Evolutionary conservation across 2,113 vertebrate genomes (phyloP).

Genomic region (Odontophorus gujanensis): DNA sequence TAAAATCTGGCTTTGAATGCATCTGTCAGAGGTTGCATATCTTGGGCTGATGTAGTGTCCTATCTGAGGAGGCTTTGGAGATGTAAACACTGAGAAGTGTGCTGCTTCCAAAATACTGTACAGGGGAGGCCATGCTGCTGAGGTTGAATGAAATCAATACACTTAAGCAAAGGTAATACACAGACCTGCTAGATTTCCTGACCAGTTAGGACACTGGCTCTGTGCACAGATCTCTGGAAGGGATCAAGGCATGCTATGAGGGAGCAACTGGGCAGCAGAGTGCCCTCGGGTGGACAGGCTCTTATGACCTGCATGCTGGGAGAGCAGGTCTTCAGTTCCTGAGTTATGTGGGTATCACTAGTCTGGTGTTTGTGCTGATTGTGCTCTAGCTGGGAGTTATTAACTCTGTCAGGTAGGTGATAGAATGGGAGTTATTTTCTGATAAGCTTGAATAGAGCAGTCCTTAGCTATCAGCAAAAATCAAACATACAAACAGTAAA

Average conservation of each 20-base stretch:
- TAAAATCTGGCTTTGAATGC: not conserved
- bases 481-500: not conserved
- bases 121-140: fast-evolving
- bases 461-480: not conserved
- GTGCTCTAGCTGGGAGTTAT: not conserved
- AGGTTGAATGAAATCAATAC: not conserved
- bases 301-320: not conserved
- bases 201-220: not conserved
- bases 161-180: fast-evolving
- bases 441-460: not conserved
- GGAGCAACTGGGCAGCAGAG: not conserved
- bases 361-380: not conserved
- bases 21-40: not conserved
- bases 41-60: not conserved
- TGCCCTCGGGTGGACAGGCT: not conserved
- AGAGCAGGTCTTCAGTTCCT: not conserved
- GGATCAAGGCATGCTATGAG: not conserved
- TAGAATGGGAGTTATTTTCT: not conserved
- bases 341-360: not conserved
- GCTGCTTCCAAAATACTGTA: not conserved
- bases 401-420: not conserved
- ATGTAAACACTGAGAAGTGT: not conserved
- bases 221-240: not conserved
- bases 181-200: not conserved
- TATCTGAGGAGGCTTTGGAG: not conserved